A percentile compares a stretch with the other conserved stretches of the same genome.
phyloP scores from a whole-genome alignment of 2,113 vertebrate genomes.

The Cyrtonyx montezumae region DNA sequence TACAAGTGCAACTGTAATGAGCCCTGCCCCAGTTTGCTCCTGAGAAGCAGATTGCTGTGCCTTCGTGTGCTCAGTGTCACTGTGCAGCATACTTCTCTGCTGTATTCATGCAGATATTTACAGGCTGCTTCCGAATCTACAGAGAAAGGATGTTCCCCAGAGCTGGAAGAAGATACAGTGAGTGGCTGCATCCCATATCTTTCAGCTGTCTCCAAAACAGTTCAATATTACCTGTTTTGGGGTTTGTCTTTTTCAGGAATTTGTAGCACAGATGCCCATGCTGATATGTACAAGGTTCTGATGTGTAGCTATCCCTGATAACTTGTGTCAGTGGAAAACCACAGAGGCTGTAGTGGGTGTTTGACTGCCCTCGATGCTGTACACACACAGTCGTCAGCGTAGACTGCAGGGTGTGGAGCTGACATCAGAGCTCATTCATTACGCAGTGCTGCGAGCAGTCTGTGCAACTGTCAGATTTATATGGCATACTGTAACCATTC shows the following conservation, averaged over 20 bases:
- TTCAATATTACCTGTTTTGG: not conserved
- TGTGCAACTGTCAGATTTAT: not conserved
- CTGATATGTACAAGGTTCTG: not conserved
- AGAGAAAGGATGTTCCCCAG: not conserved
- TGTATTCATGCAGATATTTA: not conserved
- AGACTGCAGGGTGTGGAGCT: not conserved
- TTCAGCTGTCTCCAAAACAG: not conserved
- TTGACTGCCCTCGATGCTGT: not conserved
- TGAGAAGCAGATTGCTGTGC: not conserved
- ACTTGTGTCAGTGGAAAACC: not conserved
- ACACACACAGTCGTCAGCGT: not conserved
- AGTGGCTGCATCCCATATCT: not conserved
- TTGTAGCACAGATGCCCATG: not conserved
- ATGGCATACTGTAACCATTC: not conserved
- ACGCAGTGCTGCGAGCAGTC: not conserved
- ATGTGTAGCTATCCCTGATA: not conserved
- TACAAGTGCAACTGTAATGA: not conserved
- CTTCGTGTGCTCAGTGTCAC: not conserved
- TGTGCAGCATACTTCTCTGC: not conserved
- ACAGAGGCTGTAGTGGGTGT: not conserved
- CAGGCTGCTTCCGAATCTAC: fast-evolving
- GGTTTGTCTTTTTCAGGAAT: not conserved
- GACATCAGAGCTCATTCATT: not conserved
- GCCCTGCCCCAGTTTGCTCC: not conserved
- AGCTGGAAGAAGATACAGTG: not conserved